Conservation (phyloP, 2,888 invertebrate genomes). For the Liposcelis brunnea region DNA sequence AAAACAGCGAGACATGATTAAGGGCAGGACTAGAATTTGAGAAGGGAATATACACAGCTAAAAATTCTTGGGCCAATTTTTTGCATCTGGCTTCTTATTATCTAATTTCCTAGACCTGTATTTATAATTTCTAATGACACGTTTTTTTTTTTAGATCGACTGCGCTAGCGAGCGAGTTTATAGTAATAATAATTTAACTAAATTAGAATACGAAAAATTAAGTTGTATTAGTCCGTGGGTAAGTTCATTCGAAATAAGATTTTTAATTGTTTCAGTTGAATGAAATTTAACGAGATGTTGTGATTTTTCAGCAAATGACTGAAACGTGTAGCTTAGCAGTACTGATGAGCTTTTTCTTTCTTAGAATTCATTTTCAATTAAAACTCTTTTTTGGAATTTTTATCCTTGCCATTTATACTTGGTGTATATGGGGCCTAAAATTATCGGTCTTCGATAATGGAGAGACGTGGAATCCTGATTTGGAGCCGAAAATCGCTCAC, state of each 20-base stretch:
- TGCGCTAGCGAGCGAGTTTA: slow-evolving; percentile 6
- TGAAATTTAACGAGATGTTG: too few relatives aligned
- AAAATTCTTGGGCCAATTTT: too few relatives aligned
- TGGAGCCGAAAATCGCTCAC: slow-evolving; percentile 53
- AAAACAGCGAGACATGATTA: too few relatives aligned
- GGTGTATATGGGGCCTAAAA: slow-evolving; percentile 46
- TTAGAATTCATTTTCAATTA: slow-evolving; percentile 65
- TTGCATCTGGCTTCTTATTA: too few relatives aligned
- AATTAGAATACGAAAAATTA: background rate
- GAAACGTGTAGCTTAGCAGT: slow-evolving; percentile 40
- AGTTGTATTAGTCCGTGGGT: slow-evolving; percentile 20
- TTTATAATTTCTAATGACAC: background rate
- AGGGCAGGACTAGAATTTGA: too few relatives aligned
- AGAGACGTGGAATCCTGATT: slow-evolving; percentile 48
- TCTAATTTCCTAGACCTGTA: too few relatives aligned
- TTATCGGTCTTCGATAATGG: slow-evolving; percentile 36
- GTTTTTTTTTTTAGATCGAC: slow-evolving; percentile 10
- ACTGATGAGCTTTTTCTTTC: slow-evolving; percentile 60
- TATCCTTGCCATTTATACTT: slow-evolving; percentile 47
- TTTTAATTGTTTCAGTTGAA: too few relatives aligned
- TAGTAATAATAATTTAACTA: background rate
- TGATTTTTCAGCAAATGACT: slow-evolving; percentile 52
- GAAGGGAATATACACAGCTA: too few relatives aligned
- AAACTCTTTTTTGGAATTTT: slow-evolving; percentile 54
- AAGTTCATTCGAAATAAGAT: slow-evolving; percentile 8